A percentile compares a stretch with the other conserved stretches of the same genome.
Evolutionary conservation across 2,797 vertebrate genomes (phyloP).

Genomic region (Dermochelys coriacea): DNA sequence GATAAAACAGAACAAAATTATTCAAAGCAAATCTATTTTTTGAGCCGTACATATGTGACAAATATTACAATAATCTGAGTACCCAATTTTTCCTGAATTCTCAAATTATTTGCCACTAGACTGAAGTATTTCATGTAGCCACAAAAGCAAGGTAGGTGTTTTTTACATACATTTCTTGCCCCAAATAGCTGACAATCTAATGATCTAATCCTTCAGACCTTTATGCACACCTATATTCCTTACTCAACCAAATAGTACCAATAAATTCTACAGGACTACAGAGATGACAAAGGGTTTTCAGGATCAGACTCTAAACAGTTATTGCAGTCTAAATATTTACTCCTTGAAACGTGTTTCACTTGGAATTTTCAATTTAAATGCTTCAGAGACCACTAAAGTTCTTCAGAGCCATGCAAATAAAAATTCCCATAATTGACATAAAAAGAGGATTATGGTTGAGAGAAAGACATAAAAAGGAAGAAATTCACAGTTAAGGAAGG

Average conservation of each 20-base stretch:
- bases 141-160: neutral
- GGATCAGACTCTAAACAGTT: neutral
- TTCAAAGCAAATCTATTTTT: neutral
- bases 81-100: neutral
- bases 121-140: neutral
- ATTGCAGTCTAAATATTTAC: neutral
- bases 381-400: neutral
- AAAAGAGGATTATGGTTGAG: neutral
- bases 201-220: neutral
- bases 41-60: neutral
- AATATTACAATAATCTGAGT: neutral
- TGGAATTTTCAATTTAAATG: neutral
- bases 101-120: neutral
- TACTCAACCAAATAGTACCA: neutral
- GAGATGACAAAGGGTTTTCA: neutral
- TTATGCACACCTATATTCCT: neutral
- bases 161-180: rapidly evolving
- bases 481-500: neutral
- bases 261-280: neutral
- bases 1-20: neutral
- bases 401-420: neutral
- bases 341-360: neutral
- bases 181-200: neutral
- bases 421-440: neutral
- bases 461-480: neutral